phyloP scores from a whole-genome alignment of 1,140 invertebrate genomes.

The Trigoniulus corallinus region DNA sequence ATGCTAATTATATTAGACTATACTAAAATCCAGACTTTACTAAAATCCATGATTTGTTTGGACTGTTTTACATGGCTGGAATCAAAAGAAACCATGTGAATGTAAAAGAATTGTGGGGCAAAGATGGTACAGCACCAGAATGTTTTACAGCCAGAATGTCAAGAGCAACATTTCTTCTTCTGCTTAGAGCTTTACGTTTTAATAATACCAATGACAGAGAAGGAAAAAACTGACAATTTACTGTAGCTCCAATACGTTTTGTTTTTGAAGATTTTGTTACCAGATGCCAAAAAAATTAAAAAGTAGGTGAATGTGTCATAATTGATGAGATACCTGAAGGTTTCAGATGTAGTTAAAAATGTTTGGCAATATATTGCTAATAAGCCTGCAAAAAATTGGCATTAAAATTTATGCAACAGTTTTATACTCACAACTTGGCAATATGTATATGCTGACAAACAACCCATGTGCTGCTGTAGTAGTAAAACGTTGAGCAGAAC shows the following conservation, averaged over 20 bases:
- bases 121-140: not conserved
- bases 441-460: too few relatives aligned
- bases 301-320: conserved; percentile 9
- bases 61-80: conserved; percentile 2
- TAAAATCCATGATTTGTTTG: not conserved
- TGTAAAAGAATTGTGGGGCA: conserved; percentile 2
- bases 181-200: not conserved
- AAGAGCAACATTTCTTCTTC: not conserved
- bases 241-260: not conserved
- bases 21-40: not conserved
- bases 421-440: too few relatives aligned
- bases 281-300: conserved; percentile 9
- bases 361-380: conserved; percentile 14
- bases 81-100: not conserved
- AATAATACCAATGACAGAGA: not conserved
- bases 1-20: not conserved
- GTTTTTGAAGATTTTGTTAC: conserved; percentile 7
- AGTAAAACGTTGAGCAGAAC: not conserved
- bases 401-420: too few relatives aligned
- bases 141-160: not conserved
- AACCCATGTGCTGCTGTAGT: not conserved
- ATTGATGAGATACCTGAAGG: conserved; percentile 15
- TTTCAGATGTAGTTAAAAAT: conserved; percentile 13
- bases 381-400: conserved; percentile 16
- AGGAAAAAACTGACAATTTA: not conserved